These are phyloP conservation scores for Arion vulgaris DNA, from an alignment of 1,140 invertebrate species.

Conservation along the genomic window DNA sequence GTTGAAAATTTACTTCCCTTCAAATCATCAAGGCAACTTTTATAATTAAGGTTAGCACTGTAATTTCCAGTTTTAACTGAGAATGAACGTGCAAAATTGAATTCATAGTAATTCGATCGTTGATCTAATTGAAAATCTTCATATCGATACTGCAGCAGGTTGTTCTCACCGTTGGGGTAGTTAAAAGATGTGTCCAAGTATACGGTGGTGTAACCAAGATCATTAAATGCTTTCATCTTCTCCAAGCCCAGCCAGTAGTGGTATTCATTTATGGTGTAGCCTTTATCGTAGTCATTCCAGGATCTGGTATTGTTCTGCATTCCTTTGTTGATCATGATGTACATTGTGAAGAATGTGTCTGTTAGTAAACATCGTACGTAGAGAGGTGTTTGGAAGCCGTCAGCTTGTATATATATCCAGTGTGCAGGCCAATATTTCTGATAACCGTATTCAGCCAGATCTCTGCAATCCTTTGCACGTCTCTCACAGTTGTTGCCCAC, in stretches of 20 bases:
- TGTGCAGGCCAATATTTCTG: not conserved
- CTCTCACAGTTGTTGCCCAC: not conserved
- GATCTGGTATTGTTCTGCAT: not conserved
- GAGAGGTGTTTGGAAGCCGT: not conserved
- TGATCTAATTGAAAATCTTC: not conserved
- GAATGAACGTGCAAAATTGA: not conserved
- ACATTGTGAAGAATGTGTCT: not conserved
- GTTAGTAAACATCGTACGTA: not conserved
- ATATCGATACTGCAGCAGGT: not conserved
- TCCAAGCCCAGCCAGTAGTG: slow-evolving; percentile 8
- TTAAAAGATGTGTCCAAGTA: not conserved
- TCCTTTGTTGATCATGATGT: slow-evolving; percentile 2
- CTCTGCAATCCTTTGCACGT: not conserved
- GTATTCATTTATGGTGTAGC: not conserved
- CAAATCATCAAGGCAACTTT: not conserved
- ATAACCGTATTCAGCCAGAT: not conserved
- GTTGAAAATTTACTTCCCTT: slow-evolving; percentile 3
- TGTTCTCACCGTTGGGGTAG: not conserved
- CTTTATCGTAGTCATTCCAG: not conserved
- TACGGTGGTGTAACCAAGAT: not conserved
- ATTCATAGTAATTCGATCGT: not conserved
- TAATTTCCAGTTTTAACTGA: not conserved
- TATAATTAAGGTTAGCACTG: not conserved
- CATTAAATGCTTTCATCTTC: not conserved
- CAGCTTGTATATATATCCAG: not conserved